Percentiles rank a stretch among this genome's conserved stretches.
phyloP scores from a whole-genome alignment of 2,113 vertebrate species.

The Verasper variegatus region DNA sequence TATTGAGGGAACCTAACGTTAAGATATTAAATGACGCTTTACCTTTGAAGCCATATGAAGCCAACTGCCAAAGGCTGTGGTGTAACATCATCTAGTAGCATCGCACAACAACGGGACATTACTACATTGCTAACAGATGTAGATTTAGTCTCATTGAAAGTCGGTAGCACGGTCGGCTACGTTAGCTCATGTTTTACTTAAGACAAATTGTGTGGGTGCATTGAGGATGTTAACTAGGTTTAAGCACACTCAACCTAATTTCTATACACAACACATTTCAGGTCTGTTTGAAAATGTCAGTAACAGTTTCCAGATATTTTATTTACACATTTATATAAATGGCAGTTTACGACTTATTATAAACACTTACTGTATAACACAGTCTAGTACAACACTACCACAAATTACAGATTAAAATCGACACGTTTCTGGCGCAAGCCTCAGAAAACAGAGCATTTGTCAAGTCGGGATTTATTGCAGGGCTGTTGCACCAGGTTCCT shows the following conservation, averaged over 20 bases:
- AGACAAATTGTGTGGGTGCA: too few relatives aligned
- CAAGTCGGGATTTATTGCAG: background rate
- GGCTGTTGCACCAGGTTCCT: background rate
- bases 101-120: background rate
- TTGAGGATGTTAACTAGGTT: too few relatives aligned
- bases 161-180: too few relatives aligned
- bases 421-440: background rate
- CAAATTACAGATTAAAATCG: background rate
- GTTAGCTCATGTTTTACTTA: too few relatives aligned
- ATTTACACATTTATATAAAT: too few relatives aligned
- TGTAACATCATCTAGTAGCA: constrained; percentile 1
- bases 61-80: background rate
- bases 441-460: background rate
- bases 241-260: too few relatives aligned
- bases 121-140: background rate
- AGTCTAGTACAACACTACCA: background rate
- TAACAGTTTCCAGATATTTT: too few relatives aligned
- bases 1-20: background rate
- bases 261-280: too few relatives aligned
- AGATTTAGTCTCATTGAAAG: background rate
- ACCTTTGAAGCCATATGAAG: background rate
- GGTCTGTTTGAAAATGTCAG: too few relatives aligned
- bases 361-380: too few relatives aligned
- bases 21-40: background rate
- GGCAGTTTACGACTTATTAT: too few relatives aligned